A percentile compares a stretch with the other conserved stretches of the same genome.
These are phyloP conservation scores for Capricornis sumatraensis DNA, from an alignment of 2,113 vertebrate species.

Conservation along the genomic window DNA sequence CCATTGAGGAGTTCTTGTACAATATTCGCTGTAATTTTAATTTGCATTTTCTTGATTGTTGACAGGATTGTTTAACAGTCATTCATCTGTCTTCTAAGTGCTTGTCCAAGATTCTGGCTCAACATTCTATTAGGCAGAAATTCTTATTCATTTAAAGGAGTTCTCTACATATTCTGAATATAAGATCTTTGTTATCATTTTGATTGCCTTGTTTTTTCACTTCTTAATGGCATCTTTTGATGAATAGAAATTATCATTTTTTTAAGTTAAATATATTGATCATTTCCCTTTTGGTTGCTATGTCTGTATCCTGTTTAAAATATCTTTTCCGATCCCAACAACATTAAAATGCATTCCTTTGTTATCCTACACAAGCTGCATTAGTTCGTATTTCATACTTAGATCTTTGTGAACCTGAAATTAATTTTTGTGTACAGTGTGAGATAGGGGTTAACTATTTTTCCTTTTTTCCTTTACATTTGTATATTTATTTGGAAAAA, in stretches of 20 bases:
- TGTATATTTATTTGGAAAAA: constrained; percentile 10
- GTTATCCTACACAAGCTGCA: neutral
- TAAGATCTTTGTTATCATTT: neutral
- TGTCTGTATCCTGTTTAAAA: neutral
- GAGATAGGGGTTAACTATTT: neutral
- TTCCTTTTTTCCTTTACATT: neutral
- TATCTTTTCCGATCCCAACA: neutral
- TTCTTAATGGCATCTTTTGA: neutral
- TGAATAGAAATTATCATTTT: neutral
- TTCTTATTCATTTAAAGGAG: neutral
- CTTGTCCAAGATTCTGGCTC: neutral
- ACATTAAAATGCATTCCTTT: neutral
- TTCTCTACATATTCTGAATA: neutral
- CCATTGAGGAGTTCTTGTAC: neutral
- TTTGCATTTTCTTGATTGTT: neutral
- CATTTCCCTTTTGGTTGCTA: neutral
- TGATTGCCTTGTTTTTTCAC: neutral
- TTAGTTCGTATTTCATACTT: neutral
- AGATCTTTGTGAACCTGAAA: neutral
- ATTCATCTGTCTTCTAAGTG: neutral
- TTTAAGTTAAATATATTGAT: neutral
- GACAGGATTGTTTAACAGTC: neutral
- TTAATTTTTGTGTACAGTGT: neutral
- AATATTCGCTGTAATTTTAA: neutral
- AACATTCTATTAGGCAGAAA: neutral